phyloP scores from a whole-genome alignment of 2,797 vertebrate species.

The Lates japonicus region DNA sequence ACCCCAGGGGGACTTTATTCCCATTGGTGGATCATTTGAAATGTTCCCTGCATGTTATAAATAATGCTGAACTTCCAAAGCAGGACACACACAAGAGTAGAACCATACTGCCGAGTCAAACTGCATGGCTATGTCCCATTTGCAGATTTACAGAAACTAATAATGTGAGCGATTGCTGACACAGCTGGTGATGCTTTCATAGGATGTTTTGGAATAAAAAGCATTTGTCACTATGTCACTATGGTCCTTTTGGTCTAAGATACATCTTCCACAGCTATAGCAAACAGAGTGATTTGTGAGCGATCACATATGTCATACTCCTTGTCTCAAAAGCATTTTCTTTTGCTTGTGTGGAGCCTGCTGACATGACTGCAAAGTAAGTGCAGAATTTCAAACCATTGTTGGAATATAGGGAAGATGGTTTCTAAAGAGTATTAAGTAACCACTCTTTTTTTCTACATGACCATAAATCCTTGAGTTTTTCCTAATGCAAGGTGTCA shows the following conservation, averaged over 20 bases:
- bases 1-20: neutral
- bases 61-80: constrained; percentile 26
- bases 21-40: constrained; percentile 36
- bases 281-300: constrained; percentile 34
- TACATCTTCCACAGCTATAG: constrained; percentile 29
- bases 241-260: constrained; percentile 7
- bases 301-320: constrained; percentile 12
- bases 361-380: constrained; percentile 34
- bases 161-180: neutral
- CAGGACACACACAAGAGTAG: constrained; percentile 3
- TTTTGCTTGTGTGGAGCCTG: constrained; percentile 21
- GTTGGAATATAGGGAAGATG: constrained; percentile 22
- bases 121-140: constrained; percentile 21
- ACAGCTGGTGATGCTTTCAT: constrained; percentile 17
- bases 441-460: constrained; percentile 30
- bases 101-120: neutral
- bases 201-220: constrained; percentile 26
- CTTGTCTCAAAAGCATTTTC: neutral
- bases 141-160: constrained; percentile 29
- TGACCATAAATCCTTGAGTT: constrained; percentile 63
- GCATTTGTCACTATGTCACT: neutral
- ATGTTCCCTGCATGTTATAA: constrained; percentile 29
- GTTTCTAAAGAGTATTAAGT: constrained; percentile 27
- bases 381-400: constrained; percentile 36
- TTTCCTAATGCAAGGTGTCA: constrained; percentile 61